A percentile compares a stretch with the other conserved stretches of the same genome.
Evolutionary conservation across 2,888 invertebrate species (phyloP).

Genomic region (Drosophila cognata): DNA sequence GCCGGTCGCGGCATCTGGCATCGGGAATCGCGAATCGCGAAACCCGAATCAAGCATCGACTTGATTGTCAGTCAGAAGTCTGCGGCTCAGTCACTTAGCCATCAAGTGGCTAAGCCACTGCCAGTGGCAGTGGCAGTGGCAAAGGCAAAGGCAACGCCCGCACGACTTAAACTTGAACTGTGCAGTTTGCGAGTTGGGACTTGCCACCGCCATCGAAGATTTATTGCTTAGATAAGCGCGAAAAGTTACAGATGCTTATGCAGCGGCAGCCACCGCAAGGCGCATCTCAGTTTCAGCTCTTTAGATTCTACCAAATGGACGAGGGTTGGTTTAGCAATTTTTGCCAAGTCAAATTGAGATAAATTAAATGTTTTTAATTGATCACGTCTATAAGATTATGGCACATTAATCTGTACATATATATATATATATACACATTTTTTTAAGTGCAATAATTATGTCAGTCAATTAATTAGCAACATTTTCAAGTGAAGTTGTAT

Average conservation of each 20-base stretch:
- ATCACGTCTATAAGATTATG: neutral
- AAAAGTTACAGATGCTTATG: slow-evolving; percentile 84
- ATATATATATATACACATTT: neutral
- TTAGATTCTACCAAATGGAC: slow-evolving; percentile 55
- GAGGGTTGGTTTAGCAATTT: slow-evolving; percentile 47
- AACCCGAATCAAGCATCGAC: slow-evolving; percentile 50
- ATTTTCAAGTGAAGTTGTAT: slow-evolving; percentile 8
- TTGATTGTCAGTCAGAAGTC: slow-evolving; percentile 75
- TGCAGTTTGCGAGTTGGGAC: slow-evolving; percentile 53
- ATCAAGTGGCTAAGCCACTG: slow-evolving; percentile 52
- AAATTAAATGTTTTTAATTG: neutral
- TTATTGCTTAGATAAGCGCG: slow-evolving; percentile 82
- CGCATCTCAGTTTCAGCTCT: slow-evolving; percentile 59
- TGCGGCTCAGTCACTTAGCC: slow-evolving; percentile 62
- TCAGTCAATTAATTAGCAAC: slow-evolving; percentile 19
- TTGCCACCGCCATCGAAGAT: slow-evolving; percentile 82
- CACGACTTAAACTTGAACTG: slow-evolving; percentile 67
- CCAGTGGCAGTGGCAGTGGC: slow-evolving; percentile 27
- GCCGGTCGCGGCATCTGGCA: slow-evolving; percentile 40
- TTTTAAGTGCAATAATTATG: neutral
- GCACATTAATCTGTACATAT: neutral
- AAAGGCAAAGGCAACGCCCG: slow-evolving; percentile 72
- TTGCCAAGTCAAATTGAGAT: neutral
- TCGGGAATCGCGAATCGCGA: slow-evolving; percentile 45
- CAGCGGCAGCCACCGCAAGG: slow-evolving; percentile 76